Conservation (phyloP, 2,113 vertebrate species). For the Xiphorhynchus elegans region DNA sequence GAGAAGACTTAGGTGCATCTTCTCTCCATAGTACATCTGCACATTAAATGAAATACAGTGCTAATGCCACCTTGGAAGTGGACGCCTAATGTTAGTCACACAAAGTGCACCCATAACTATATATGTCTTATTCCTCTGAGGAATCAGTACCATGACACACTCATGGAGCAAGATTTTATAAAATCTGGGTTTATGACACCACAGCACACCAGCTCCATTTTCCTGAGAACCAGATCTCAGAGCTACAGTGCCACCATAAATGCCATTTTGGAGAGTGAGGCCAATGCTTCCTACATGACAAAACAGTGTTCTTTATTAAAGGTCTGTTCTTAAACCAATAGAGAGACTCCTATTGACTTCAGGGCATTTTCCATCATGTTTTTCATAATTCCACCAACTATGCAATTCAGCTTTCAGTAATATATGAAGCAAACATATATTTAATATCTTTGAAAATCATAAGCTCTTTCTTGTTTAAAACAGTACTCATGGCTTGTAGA, state of each 20-base stretch:
- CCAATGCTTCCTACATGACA: fast-evolving
- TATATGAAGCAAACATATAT: not conserved
- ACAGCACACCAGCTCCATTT: not conserved
- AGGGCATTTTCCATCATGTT: not conserved
- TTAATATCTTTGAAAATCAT: not conserved
- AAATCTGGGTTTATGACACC: not conserved
- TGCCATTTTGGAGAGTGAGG: not conserved
- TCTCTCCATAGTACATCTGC: not conserved
- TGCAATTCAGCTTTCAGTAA: not conserved
- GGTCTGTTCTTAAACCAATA: not conserved
- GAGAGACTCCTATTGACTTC: not conserved
- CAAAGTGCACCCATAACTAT: not conserved
- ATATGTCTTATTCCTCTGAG: not conserved
- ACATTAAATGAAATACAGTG: fast-evolving
- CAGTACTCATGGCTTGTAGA: not conserved
- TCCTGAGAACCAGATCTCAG: not conserved
- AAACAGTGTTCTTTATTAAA: not conserved
- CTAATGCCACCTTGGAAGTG: not conserved
- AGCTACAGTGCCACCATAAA: fast-evolving
- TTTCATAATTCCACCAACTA: not conserved
- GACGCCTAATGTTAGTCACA: not conserved
- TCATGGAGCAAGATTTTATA: not conserved
- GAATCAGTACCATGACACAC: not conserved
- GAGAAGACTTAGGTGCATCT: not conserved
- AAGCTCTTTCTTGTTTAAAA: not conserved